Conservation (phyloP, 2,113 vertebrate species). For the Corythornis cristatus region DNA sequence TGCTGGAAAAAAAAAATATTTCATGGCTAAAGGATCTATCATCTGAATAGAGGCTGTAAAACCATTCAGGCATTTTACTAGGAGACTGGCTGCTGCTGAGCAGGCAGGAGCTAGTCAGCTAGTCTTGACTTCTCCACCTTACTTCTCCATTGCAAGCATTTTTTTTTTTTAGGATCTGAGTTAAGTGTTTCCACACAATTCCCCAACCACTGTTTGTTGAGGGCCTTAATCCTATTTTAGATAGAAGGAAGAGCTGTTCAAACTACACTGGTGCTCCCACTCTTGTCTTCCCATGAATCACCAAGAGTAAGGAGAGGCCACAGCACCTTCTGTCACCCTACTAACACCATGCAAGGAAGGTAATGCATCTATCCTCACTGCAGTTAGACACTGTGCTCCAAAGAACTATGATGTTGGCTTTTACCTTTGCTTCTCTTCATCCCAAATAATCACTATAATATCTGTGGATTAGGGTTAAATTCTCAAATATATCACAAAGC, state of each 20-base stretch:
- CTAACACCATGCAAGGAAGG: rapidly evolving
- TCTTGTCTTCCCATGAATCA: rapidly evolving
- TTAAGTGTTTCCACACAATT: background rate
- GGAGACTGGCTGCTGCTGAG: background rate
- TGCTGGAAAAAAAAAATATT: background rate
- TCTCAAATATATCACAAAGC: background rate
- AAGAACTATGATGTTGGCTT: rapidly evolving
- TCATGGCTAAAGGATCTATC: background rate
- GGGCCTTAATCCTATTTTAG: background rate
- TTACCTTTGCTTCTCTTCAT: background rate
- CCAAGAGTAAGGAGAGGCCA: background rate
- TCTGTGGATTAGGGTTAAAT: background rate
- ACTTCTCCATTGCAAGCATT: background rate
- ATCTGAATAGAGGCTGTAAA: background rate
- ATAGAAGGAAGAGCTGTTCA: background rate
- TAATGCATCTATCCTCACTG: background rate
- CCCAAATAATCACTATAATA: background rate
- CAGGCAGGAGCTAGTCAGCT: background rate
- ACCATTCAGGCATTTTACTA: background rate
- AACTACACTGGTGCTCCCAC: background rate
- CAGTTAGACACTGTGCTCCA: rapidly evolving
- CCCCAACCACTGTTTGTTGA: background rate
- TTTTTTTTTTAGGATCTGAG: background rate
- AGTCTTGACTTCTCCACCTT: background rate
- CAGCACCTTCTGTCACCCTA: background rate